Evolutionary conservation across 2,113 vertebrate species (phyloP).

Genomic region (Cephalopholis sonnerati): DNA sequence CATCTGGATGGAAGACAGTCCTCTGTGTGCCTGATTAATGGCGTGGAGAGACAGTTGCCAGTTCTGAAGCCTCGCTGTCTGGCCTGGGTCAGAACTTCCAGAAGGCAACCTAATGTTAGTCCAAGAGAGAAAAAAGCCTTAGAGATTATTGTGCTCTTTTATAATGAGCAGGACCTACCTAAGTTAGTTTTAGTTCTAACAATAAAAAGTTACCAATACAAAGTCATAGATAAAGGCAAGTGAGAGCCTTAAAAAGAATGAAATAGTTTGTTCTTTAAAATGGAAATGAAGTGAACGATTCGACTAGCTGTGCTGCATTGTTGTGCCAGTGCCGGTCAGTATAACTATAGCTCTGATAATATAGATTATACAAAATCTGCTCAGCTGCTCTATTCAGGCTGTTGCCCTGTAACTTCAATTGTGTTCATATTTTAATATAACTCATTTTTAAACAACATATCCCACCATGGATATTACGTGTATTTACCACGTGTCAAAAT

Average conservation of each 20-base stretch:
- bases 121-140: slow-evolving; percentile 23
- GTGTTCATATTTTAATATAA: neutral
- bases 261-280: neutral
- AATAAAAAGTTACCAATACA: neutral
- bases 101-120: slow-evolving; percentile 77
- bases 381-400: neutral
- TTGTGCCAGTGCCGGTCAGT: neutral
- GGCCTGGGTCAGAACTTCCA: slow-evolving; percentile 83
- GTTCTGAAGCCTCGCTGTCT: slow-evolving; percentile 82
- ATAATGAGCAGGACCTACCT: slow-evolving; percentile 20
- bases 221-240: neutral
- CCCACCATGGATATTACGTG: neutral
- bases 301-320: no score
- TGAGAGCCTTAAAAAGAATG: neutral
- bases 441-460: neutral
- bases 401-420: neutral
- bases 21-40: slow-evolving; percentile 97
- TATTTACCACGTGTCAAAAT: no score
- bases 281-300: neutral
- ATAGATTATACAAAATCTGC: neutral
- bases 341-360: neutral
- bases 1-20: slow-evolving; percentile 97
- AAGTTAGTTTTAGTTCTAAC: slow-evolving; percentile 3
- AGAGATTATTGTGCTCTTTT: slow-evolving; percentile 27
- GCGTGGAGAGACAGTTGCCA: slow-evolving; percentile 91